phyloP scores from a whole-genome alignment of 2,113 vertebrate genomes.

The Festucalex cinctus region DNA sequence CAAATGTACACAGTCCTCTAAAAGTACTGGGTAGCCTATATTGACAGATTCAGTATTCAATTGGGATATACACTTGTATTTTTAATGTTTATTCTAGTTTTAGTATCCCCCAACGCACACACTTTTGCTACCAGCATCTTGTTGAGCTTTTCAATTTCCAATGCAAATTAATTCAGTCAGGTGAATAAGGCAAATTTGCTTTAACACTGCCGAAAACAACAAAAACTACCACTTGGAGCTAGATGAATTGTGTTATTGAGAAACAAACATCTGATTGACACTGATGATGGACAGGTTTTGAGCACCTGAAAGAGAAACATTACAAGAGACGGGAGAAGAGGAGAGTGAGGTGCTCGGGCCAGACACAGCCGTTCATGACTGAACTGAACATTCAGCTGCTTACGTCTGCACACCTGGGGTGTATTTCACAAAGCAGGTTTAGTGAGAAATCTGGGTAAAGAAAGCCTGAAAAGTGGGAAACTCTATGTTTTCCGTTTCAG shows the following conservation, averaged over 20 bases:
- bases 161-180: background rate
- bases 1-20: background rate
- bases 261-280: background rate
- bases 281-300: background rate
- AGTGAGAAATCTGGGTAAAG: too few species aligned
- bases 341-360: too few species aligned
- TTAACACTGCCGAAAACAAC: constrained; percentile 5
- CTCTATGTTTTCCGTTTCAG: too few species aligned
- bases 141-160: constrained; percentile 3
- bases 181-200: background rate
- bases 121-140: constrained; percentile 5
- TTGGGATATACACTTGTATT: background rate
- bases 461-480: too few species aligned
- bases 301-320: background rate
- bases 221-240: background rate
- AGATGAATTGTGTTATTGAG: background rate
- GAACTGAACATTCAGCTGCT: background rate
- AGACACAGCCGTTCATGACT: too few species aligned
- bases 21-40: background rate
- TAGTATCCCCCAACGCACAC: background rate
- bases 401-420: too few species aligned
- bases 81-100: background rate
- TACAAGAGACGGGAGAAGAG: background rate
- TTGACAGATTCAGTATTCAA: background rate
- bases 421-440: too few species aligned